A percentile compares a stretch with the other conserved stretches of the same genome.
phyloP scores from a whole-genome alignment of 2,888 invertebrate genomes.

The Microplitis manilae region DNA sequence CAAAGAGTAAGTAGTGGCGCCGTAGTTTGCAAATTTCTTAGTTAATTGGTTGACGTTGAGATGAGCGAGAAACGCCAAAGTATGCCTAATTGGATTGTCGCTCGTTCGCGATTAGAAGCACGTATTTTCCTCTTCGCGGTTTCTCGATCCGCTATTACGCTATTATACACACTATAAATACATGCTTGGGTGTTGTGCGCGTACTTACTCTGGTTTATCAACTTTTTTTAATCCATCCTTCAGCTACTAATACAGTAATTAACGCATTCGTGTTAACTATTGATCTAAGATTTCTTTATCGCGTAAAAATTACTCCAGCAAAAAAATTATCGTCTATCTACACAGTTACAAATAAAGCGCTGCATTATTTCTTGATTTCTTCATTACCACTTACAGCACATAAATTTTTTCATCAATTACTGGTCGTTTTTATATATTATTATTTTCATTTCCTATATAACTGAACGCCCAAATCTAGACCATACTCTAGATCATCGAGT shows the following conservation, averaged over 20 bases:
- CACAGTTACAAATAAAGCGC: neutral
- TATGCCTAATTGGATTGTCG: constrained; percentile 54
- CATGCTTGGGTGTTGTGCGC: neutral
- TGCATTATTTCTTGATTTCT: constrained; percentile 4
- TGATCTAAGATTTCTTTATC: constrained; percentile 6
- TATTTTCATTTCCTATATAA: no score
- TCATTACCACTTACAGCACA: neutral
- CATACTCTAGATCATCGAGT: no score
- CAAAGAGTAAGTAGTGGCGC: constrained; percentile 17
- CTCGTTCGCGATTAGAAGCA: constrained; percentile 50
- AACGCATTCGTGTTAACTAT: constrained; percentile 8
- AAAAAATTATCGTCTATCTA: neutral
- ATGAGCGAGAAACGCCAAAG: constrained; percentile 49
- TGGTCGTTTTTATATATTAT: neutral
- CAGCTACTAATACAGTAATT: constrained; percentile 37
- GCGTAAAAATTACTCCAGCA: constrained; percentile 8
- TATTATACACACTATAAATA: constrained; percentile 2
- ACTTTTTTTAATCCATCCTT: constrained; percentile 31
- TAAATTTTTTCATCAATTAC: neutral
- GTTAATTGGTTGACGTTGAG: constrained; percentile 54
- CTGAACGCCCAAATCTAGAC: no score
- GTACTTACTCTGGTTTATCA: constrained; percentile 33
- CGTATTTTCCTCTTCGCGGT: constrained; percentile 38
- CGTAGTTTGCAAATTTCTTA: constrained; percentile 50
- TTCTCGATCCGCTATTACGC: constrained; percentile 15